Base-by-base conservation (phyloP, 1,140 invertebrate genomes). In the Scaptomyza graminum region DNA sequence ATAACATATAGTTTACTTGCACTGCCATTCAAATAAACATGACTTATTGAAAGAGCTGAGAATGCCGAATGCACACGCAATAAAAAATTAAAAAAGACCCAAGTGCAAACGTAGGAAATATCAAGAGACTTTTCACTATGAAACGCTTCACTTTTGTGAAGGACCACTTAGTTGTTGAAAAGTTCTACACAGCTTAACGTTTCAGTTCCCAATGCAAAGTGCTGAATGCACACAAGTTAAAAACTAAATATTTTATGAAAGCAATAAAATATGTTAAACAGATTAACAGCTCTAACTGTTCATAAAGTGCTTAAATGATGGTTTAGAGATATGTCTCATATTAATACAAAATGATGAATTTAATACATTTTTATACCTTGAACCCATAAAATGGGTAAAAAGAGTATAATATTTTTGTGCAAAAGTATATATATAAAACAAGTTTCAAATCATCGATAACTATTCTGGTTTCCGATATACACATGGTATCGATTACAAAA, bases 91-190 rank as follows among this genome's bases (percentile, higher is more conserved):
- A 44, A 51, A 34, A 37, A 28, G 46, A 18, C 18, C 41, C 31
- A 47, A 18, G 43, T 25, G 56, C 15, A 46, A 63, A 28, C 25
- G 49, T 55, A 25, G 44, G 49, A 62, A 51, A 44, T 15, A 12
- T 66, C 46, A 50, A 65, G 39, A 64, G 44, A 65, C 49, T 34
- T 18, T 41, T 41, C n/a, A 2, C n/a, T 39, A n/a, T 39, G 12
- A 39, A 12, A n/a, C 46, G 51, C 25, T 39, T 39, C 37, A 41
- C 12, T 41, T 41, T 41, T 41, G 12, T 34, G 7, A 73, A 61
- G 56, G 60, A 56, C 63, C 56, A 65, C 55, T 68, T 61, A 74
- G 50, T 69, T 69, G 71, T 62, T 63, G 46, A 69, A 69, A 69
- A 74, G 11, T 69, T 74, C 61, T 67, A 28, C 43, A 63, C 15